phyloP scores from a whole-genome alignment of 2,888 invertebrate genomes.

The Andricus curvator region DNA sequence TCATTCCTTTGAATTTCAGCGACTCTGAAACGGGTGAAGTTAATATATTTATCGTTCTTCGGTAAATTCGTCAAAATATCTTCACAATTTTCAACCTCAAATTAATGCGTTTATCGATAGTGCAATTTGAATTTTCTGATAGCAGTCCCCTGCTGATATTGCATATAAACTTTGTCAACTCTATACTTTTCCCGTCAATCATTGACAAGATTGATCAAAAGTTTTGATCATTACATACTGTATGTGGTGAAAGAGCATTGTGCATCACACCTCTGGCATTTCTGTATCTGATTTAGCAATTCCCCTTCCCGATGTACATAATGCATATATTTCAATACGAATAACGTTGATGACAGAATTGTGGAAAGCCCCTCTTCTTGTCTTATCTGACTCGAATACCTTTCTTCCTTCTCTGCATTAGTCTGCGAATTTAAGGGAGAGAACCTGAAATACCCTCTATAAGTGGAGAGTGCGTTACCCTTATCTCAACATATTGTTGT shows the following conservation, averaged over 20 bases:
- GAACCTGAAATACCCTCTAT: constrained; percentile 30
- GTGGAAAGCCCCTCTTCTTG: constrained; percentile 50
- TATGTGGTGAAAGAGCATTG: background rate
- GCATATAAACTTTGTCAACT: background rate
- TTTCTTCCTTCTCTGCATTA: constrained; percentile 8
- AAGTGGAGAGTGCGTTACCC: constrained; percentile 66
- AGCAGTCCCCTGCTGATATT: no score
- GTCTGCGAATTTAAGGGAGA: constrained; percentile 35
- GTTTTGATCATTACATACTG: background rate
- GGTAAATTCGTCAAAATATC: no score
- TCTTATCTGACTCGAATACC: constrained; percentile 35
- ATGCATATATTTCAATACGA: background rate
- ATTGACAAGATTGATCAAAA: background rate
- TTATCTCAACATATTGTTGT: constrained; percentile 58
- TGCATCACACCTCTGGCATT: background rate
- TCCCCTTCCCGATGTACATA: background rate
- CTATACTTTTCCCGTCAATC: background rate
- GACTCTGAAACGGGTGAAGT: no score
- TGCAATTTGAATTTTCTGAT: no score
- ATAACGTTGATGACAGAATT: constrained; percentile 39
- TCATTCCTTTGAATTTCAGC: no score
- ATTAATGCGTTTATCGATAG: no score
- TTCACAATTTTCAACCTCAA: no score
- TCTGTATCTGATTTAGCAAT: background rate
- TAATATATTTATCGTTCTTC: no score